Evolutionary conservation across 2,797 vertebrate species (phyloP).

Genomic region (Tokudaia muenninki): DNA sequence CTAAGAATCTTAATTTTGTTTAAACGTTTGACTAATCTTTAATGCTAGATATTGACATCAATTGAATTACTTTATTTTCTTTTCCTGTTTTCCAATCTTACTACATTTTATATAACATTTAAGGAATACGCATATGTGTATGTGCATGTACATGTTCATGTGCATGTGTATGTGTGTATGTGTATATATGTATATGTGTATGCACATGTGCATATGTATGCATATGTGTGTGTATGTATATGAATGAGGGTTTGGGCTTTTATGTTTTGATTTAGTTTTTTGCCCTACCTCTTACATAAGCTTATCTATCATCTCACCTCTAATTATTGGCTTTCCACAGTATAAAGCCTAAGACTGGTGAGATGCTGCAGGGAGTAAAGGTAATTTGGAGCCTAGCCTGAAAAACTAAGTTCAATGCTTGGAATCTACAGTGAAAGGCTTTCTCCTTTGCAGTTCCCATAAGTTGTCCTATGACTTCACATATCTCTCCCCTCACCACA

Average conservation of each 20-base stretch:
- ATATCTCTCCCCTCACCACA: background rate
- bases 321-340: constrained; percentile 15
- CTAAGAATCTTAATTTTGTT: constrained; percentile 11
- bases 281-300: background rate
- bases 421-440: background rate
- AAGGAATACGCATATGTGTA: background rate
- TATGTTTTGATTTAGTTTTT: background rate
- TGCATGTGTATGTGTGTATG: too few relatives aligned
- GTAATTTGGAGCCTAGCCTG: background rate
- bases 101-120: constrained; percentile 14
- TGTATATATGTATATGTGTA: too few relatives aligned
- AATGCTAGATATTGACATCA: background rate
- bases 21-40: constrained; percentile 29
- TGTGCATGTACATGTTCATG: too few relatives aligned
- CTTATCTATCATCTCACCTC: background rate
- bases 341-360: background rate
- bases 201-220: too few relatives aligned
- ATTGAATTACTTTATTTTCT: background rate
- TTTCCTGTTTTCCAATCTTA: background rate
- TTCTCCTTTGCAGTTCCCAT: background rate
- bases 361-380: background rate
- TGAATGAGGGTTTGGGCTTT: background rate
- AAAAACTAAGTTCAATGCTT: background rate
- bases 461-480: background rate
- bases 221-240: too few relatives aligned